Percentiles rank a stretch among this genome's conserved stretches.
Evolutionary conservation across 2,797 vertebrate genomes (phyloP).

Genomic region (Channallabes apus): DNA sequence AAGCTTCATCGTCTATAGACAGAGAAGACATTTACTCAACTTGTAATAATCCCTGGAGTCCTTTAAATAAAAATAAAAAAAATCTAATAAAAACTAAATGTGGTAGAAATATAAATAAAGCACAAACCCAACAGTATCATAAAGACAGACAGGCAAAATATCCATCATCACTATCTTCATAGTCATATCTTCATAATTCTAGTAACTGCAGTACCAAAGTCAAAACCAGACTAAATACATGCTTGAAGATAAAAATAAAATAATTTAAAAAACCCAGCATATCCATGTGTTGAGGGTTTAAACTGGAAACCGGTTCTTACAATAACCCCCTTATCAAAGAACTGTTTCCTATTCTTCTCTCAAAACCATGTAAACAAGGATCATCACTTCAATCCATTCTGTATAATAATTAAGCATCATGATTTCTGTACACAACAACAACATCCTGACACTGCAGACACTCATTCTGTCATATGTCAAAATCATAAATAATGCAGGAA

Average conservation of each 20-base stretch:
- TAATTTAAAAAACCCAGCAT: neutral
- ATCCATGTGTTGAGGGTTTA: neutral
- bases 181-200: neutral
- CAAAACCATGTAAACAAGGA: neutral
- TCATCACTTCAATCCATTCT: neutral
- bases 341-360: neutral
- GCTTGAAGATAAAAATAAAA: neutral
- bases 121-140: neutral
- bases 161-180: neutral
- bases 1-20: neutral
- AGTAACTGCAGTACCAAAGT: neutral
- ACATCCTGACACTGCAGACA: neutral
- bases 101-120: neutral
- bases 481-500: neutral
- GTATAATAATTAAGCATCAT: neutral
- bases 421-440: neutral
- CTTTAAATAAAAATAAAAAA: neutral
- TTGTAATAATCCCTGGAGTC: neutral
- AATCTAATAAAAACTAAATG: neutral
- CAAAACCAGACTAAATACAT: neutral
- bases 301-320: constrained; percentile 9
- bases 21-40: neutral
- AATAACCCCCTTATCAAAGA: neutral
- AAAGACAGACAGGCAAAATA: neutral
- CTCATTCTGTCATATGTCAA: neutral